phyloP scores from a whole-genome alignment of 2,113 vertebrate genomes.

The Boulengerochromis microlepis region DNA sequence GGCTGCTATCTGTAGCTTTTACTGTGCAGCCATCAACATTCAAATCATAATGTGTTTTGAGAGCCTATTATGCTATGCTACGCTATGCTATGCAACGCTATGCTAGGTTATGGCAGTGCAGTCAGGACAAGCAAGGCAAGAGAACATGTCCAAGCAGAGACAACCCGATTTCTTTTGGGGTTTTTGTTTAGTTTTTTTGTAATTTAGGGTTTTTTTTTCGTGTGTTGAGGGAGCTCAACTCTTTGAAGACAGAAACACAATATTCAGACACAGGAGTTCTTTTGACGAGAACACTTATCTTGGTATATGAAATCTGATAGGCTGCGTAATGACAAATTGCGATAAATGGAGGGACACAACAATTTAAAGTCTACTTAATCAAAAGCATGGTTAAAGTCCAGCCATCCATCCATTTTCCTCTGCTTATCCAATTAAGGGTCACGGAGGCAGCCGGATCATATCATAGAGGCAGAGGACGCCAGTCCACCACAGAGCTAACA shows the following conservation, averaged over 20 bases:
- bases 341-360: neutral
- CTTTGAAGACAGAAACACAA: neutral
- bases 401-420: neutral
- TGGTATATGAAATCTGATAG: neutral
- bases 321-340: neutral
- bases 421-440: neutral
- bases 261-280: neutral
- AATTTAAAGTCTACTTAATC: neutral
- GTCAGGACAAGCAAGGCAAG: neutral
- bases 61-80: neutral
- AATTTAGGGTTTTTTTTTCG: rapidly evolving
- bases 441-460: neutral
- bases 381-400: neutral
- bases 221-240: neutral
- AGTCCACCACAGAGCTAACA: neutral
- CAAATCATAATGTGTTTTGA: neutral
- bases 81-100: neutral
- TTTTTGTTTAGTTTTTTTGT: neutral
- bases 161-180: neutral
- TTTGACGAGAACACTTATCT: neutral
- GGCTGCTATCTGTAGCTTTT: neutral
- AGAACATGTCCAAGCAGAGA: neutral
- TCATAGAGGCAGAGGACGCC: neutral
- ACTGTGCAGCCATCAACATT: neutral
- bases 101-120: neutral